Percentiles rank a stretch among this genome's conserved stretches.
These are phyloP conservation scores for Maccullochella peelii DNA, from an alignment of 2,113 vertebrate species.

Conservation along the genomic window DNA sequence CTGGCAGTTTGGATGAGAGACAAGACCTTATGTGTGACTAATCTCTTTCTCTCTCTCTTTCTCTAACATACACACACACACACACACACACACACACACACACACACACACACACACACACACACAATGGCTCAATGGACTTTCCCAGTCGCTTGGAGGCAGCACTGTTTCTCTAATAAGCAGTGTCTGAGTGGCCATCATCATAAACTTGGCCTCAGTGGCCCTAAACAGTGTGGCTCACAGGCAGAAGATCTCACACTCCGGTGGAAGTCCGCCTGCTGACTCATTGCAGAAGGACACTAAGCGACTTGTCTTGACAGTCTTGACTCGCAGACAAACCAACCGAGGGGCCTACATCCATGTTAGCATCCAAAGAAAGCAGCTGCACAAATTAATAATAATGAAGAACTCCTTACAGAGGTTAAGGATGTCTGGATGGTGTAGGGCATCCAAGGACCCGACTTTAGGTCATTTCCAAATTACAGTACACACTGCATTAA, in stretches of 20 bases:
- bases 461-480: constrained; percentile 31
- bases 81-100: constrained; percentile 5
- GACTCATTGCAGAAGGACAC: constrained; percentile 66
- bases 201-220: constrained; percentile 50
- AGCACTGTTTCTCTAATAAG: constrained; percentile 58
- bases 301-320: constrained; percentile 42
- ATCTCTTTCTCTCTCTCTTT: background rate
- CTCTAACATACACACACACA: background rate
- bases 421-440: constrained; percentile 21
- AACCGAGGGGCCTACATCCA: constrained; percentile 9
- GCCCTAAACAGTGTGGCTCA: constrained; percentile 17
- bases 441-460: constrained; percentile 11
- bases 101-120: constrained; percentile 5
- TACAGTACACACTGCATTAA: background rate
- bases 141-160: constrained; percentile 68
- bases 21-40: constrained; percentile 19
- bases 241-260: constrained; percentile 60
- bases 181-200: constrained; percentile 17
- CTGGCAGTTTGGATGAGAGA: background rate
- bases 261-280: constrained; percentile 57
- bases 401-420: constrained; percentile 33
- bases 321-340: constrained; percentile 23
- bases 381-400: constrained; percentile 50
- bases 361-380: constrained; percentile 55
- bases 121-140: constrained; percentile 13